phyloP scores from a whole-genome alignment of 1,140 invertebrate species.

The Drosophila obscura region DNA sequence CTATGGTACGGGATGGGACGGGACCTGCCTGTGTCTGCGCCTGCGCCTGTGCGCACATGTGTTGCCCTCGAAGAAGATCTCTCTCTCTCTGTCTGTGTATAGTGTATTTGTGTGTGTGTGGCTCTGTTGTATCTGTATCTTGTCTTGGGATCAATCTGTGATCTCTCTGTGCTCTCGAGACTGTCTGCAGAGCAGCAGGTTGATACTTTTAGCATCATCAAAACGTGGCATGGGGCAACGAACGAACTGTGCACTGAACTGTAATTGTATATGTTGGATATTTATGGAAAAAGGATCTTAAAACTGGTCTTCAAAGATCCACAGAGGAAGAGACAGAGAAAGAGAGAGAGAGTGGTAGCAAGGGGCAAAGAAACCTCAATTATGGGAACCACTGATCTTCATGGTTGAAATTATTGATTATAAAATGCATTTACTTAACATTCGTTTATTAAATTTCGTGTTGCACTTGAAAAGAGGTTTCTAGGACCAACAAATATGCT shows the following conservation, averaged over 20 bases:
- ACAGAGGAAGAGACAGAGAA: not conserved
- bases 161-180: slow-evolving; percentile 22
- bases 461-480: too few species aligned
- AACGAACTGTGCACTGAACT: slow-evolving; percentile 68
- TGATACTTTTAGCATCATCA: slow-evolving; percentile 60
- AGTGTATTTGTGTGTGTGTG: slow-evolving; percentile 30
- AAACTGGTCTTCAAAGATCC: slow-evolving; percentile 33
- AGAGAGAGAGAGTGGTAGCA: not conserved
- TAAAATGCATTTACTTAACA: slow-evolving; percentile 34
- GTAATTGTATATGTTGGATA: slow-evolving; percentile 47
- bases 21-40: slow-evolving; percentile 33
- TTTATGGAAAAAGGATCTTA: slow-evolving; percentile 54
- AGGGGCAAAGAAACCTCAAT: slow-evolving; percentile 19
- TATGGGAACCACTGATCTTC: slow-evolving; percentile 38
- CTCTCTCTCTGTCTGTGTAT: slow-evolving; percentile 1
- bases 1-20: not conserved
- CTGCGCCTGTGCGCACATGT: slow-evolving; percentile 59
- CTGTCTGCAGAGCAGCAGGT: slow-evolving; percentile 71
- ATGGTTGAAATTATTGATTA: slow-evolving; percentile 42
- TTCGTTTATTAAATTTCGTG: not conserved
- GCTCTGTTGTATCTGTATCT: slow-evolving; percentile 17
- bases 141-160: slow-evolving; percentile 71
- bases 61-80: slow-evolving; percentile 30
- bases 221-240: slow-evolving; percentile 75
- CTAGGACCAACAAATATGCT: too few species aligned